These are phyloP conservation scores for Psix sp. DNA, from an alignment of 1,140 invertebrate species.

Conservation along the genomic window DNA sequence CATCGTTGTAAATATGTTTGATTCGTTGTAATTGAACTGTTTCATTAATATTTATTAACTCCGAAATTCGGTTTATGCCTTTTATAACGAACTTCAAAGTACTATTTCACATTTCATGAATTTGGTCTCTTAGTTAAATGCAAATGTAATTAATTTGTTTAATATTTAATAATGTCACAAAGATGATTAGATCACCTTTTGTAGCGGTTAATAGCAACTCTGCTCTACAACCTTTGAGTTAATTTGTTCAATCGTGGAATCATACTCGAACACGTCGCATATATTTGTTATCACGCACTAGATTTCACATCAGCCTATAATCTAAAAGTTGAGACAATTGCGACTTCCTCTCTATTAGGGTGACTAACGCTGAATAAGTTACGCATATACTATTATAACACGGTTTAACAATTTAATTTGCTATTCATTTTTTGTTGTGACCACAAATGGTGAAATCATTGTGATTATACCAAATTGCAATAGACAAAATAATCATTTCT, in stretches of 20 bases:
- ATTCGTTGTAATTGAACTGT: too few relatives aligned
- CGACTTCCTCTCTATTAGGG: conserved; percentile 31
- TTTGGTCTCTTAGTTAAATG: too few relatives aligned
- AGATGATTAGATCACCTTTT: too few relatives aligned
- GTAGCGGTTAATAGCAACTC: too few relatives aligned
- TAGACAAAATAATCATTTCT: neutral
- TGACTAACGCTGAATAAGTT: conserved; percentile 40
- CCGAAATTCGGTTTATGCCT: too few relatives aligned
- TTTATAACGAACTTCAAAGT: too few relatives aligned
- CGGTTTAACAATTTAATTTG: conserved; percentile 36
- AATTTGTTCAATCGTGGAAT: conserved; percentile 1
- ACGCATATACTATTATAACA: conserved; percentile 36
- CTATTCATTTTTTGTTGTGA: conserved; percentile 18
- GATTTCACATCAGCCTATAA: conserved; percentile 29
- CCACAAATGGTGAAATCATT: too few relatives aligned
- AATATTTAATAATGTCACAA: too few relatives aligned
- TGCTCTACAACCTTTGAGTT: neutral
- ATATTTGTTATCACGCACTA: conserved; percentile 15
- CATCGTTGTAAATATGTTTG: too few relatives aligned
- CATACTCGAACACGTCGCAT: neutral
- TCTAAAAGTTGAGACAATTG: conserved; percentile 37
- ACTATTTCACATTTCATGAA: too few relatives aligned
- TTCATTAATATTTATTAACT: too few relatives aligned
- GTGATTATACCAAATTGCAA: neutral
- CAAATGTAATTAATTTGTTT: too few relatives aligned